These are phyloP conservation scores for Megaceryle alcyon DNA, from an alignment of 2,797 vertebrate genomes.

Conservation along the genomic window DNA sequence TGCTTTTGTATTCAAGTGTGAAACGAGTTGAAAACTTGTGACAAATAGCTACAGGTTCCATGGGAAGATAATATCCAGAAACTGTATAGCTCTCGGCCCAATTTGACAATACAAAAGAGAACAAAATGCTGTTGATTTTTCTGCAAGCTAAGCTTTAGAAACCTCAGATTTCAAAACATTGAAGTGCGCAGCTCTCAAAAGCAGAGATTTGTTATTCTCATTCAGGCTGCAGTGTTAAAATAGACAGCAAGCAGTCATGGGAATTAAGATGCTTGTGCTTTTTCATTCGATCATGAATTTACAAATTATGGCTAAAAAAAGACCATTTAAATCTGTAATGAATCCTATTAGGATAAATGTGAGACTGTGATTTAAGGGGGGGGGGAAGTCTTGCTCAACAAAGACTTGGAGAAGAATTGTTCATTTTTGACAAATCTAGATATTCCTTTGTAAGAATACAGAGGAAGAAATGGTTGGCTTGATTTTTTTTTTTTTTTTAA, in stretches of 20 bases:
- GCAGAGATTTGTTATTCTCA: not conserved
- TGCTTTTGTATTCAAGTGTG: not conserved
- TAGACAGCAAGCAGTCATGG: not conserved
- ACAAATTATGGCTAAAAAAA: constrained; percentile 13
- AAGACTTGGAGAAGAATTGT: not conserved
- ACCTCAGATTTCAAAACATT: not conserved
- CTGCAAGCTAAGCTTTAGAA: not conserved
- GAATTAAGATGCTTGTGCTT: not conserved
- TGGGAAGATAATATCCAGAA: not conserved
- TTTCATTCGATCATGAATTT: not conserved
- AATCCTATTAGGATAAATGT: not conserved
- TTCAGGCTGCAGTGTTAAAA: not conserved
- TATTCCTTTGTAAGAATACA: not conserved
- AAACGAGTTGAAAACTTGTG: not conserved
- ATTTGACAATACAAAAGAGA: not conserved
- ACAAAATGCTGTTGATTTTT: not conserved
- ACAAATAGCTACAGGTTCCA: not conserved
- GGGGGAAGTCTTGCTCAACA: not conserved
- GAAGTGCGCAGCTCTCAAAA: not conserved
- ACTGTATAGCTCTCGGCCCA: not conserved
- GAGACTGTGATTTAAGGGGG: not conserved
- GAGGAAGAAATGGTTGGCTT: not conserved
- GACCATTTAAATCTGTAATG: not conserved
- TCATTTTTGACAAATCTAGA: not conserved
- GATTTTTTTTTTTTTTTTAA: not conserved